Evolutionary conservation across 2,888 invertebrate genomes (phyloP).

Genomic region (Sclerodermus sp.): DNA sequence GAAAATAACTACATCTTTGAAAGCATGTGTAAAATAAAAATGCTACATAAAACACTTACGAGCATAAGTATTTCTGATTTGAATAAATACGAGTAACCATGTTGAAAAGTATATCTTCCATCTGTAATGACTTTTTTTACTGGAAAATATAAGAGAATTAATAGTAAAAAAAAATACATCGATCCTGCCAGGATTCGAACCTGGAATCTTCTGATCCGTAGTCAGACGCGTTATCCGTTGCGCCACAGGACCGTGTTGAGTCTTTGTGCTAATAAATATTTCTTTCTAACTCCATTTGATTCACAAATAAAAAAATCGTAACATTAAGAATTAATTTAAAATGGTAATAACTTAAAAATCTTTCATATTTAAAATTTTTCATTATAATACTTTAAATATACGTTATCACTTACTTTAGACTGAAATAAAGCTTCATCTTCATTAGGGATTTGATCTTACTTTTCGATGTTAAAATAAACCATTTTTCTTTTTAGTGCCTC

Average conservation of each 20-base stretch:
- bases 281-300: background rate
- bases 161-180: slow-evolving; percentile 31
- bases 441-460: no score
- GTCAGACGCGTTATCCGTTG: slow-evolving; percentile 72
- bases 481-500: no score
- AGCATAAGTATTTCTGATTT: slow-evolving; percentile 14
- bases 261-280: background rate
- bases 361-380: background rate
- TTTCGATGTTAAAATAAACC: no score
- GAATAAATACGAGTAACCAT: slow-evolving; percentile 25
- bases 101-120: slow-evolving; percentile 19
- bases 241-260: slow-evolving; percentile 63
- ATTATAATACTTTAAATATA: background rate
- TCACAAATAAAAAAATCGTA: background rate
- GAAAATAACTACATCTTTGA: no score
- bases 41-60: slow-evolving; percentile 21
- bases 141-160: background rate
- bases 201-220: slow-evolving; percentile 72
- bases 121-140: background rate
- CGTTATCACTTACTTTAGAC: no score
- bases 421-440: no score
- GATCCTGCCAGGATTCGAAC: slow-evolving; percentile 69
- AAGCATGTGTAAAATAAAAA: no score
- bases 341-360: no score
- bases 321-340: no score